Evolutionary conservation across 2,113 vertebrate species (phyloP).

Genomic region (Ciconia maguari): DNA sequence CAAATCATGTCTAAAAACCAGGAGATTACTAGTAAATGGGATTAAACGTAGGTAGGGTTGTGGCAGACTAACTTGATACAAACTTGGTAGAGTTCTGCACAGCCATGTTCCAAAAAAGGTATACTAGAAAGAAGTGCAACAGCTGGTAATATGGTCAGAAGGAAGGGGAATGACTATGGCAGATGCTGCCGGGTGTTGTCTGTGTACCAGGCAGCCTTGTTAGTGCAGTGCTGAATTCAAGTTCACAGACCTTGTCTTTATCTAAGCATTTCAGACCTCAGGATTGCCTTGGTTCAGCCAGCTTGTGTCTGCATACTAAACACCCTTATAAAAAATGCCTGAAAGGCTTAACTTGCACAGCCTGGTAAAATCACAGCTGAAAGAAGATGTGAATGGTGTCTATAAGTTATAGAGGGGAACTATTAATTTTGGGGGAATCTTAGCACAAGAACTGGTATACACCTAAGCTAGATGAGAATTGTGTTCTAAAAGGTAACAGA

Average conservation of each 20-base stretch:
- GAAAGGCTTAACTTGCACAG: background rate
- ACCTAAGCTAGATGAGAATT: background rate
- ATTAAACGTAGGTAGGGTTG: background rate
- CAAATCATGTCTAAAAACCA: background rate
- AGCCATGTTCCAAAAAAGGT: background rate
- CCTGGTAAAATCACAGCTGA: background rate
- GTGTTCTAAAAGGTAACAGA: background rate
- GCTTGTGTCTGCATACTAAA: background rate
- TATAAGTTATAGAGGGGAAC: rapidly evolving
- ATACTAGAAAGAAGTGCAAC: background rate
- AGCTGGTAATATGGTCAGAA: background rate
- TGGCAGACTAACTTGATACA: background rate
- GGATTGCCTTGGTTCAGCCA: background rate
- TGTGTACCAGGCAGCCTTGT: background rate
- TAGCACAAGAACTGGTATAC: background rate
- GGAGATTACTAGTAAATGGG: background rate
- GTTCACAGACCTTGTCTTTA: background rate
- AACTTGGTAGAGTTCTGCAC: background rate
- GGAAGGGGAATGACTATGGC: background rate
- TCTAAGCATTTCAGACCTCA: background rate
- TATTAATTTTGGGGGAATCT: background rate
- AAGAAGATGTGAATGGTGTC: background rate
- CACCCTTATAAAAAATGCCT: background rate
- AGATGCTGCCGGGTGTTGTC: background rate
- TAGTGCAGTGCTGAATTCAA: background rate